Percentiles rank a stretch among this genome's conserved stretches.
These are phyloP conservation scores for Cololabis saira DNA, from an alignment of 2,113 vertebrate species.

Conservation along the genomic window DNA sequence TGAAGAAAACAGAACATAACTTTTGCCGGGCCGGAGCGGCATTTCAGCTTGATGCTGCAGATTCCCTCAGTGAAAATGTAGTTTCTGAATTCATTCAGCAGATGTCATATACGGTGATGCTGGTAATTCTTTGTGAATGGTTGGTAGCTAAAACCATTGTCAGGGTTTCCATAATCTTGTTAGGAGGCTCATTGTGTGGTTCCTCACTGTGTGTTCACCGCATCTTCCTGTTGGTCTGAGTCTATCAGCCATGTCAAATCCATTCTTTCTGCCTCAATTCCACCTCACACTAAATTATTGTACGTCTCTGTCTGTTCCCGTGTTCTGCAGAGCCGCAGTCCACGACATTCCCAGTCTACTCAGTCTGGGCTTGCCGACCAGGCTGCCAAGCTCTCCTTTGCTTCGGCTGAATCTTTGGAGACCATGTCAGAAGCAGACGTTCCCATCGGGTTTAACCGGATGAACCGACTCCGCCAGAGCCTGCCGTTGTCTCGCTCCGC, in stretches of 20 bases:
- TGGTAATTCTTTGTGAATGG: conserved; percentile 54
- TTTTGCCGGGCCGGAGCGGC: conserved; percentile 23
- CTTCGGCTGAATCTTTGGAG: conserved; percentile 96
- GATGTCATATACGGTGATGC: conserved; percentile 43
- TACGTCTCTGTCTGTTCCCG: conserved; percentile 24
- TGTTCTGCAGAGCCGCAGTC: conserved; percentile 89
- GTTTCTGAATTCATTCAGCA: conserved; percentile 27
- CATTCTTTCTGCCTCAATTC: conserved; percentile 50
- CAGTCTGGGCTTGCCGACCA: conserved; percentile 97
- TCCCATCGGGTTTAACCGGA: conserved; percentile 96
- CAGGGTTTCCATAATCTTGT: conserved; percentile 64
- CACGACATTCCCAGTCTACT: conserved; percentile 93
- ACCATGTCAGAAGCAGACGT: conserved; percentile 99
- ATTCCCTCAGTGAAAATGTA: conserved; percentile 13
- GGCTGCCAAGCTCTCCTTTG: conserved; percentile 95
- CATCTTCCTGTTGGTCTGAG: conserved; percentile 51
- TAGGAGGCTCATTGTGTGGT: conserved; percentile 54
- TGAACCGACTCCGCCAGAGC: conserved; percentile 98
- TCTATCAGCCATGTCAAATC: conserved; percentile 47
- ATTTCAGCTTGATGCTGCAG: conserved; percentile 16
- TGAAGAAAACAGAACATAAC: conserved; percentile 33
- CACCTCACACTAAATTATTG: conserved; percentile 34
- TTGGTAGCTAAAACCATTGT: conserved; percentile 55
- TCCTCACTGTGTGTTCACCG: conserved; percentile 45
- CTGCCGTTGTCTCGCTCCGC: conserved; percentile 94